A percentile compares a stretch with the other conserved stretches of the same genome.
Evolutionary conservation across 2,888 invertebrate species (phyloP).

Genomic region (Acronicta aceris): DNA sequence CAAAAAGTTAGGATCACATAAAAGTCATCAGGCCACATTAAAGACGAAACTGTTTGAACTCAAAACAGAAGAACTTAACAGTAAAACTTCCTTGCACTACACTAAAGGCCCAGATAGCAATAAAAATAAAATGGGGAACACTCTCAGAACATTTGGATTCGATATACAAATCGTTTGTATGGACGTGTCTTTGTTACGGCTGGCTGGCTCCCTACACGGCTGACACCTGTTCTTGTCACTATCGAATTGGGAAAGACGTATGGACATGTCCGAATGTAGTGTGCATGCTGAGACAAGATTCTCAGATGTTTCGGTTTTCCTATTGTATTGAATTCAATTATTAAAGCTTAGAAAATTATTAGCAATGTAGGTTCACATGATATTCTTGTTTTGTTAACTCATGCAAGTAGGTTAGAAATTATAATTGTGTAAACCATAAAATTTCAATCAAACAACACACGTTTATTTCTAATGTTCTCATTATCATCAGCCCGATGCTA

Average conservation of each 20-base stretch:
- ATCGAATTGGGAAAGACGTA: constrained; percentile 71
- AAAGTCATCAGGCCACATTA: constrained; percentile 27
- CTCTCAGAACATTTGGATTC: constrained; percentile 57
- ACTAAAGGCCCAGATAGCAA: constrained; percentile 54
- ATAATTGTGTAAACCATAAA: too few species aligned
- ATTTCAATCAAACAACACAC: too few species aligned
- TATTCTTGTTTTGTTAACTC: too few species aligned
- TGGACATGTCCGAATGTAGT: constrained; percentile 44
- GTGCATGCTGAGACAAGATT: constrained; percentile 42
- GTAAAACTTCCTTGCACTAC: constrained; percentile 46
- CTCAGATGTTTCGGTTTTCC: constrained; percentile 11
- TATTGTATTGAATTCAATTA: not conserved
- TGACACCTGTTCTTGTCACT: constrained; percentile 76
- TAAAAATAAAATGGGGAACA: constrained; percentile 65
- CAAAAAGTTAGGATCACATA: constrained; percentile 1
- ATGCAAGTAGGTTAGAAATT: too few species aligned
- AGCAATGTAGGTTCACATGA: too few species aligned
- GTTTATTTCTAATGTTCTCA: too few species aligned
- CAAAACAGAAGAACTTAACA: constrained; percentile 34
- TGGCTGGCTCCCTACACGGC: constrained; percentile 60
- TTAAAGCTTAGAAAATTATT: too few species aligned
- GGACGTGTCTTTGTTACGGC: constrained; percentile 62
- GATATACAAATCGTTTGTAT: constrained; percentile 70
- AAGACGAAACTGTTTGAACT: constrained; percentile 27
- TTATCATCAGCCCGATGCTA: too few species aligned